phyloP scores from a whole-genome alignment of 92 coral and sea anemone species.

The Desmophyllum pertusum region DNA sequence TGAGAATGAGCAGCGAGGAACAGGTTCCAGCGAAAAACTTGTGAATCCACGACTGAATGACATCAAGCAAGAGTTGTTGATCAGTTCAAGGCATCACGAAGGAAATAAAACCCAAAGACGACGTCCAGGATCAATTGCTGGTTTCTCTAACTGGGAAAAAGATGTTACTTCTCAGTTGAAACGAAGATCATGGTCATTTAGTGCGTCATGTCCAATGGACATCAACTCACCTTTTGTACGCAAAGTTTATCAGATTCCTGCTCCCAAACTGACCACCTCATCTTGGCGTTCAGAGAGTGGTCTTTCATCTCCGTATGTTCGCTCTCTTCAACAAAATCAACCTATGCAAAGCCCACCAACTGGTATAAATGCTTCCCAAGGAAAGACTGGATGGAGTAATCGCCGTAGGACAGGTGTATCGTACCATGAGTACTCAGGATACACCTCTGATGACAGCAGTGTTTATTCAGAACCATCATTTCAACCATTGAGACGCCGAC shows the following conservation, averaged over 20 bases:
- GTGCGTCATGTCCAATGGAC: slow-evolving; percentile 30
- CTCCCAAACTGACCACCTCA: slow-evolving; percentile 15
- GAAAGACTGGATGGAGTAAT: not conserved
- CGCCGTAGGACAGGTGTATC: not conserved
- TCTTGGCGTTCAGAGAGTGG: slow-evolving; percentile 21
- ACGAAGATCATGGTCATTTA: slow-evolving; percentile 72
- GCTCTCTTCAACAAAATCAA: slow-evolving; percentile 10
- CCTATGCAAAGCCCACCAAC: slow-evolving; percentile 5
- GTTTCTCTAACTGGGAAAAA: slow-evolving; percentile 31
- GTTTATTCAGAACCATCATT: slow-evolving; percentile 45
- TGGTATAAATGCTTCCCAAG: not conserved
- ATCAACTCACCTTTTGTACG: not conserved
- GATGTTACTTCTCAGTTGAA: slow-evolving; percentile 35
- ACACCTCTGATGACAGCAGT: slow-evolving; percentile 42
- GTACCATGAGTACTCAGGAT: slow-evolving; percentile 25
- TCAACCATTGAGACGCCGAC: slow-evolving; percentile 20
- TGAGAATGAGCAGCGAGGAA: not conserved
- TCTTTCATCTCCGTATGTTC: slow-evolving; percentile 19
- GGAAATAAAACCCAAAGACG: slow-evolving; percentile 3
- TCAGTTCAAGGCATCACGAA: not conserved
- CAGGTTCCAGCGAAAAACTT: not conserved
- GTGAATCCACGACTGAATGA: slow-evolving; percentile 34
- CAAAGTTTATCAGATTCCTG: slow-evolving; percentile 13
- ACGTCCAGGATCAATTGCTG: slow-evolving; percentile 60
- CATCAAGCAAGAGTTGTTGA: slow-evolving; percentile 21